A percentile compares a stretch with the other conserved stretches of the same genome.
Evolutionary conservation across 2,797 vertebrate genomes (phyloP).

Genomic region (Ctenochaetus hawaiiensis): DNA sequence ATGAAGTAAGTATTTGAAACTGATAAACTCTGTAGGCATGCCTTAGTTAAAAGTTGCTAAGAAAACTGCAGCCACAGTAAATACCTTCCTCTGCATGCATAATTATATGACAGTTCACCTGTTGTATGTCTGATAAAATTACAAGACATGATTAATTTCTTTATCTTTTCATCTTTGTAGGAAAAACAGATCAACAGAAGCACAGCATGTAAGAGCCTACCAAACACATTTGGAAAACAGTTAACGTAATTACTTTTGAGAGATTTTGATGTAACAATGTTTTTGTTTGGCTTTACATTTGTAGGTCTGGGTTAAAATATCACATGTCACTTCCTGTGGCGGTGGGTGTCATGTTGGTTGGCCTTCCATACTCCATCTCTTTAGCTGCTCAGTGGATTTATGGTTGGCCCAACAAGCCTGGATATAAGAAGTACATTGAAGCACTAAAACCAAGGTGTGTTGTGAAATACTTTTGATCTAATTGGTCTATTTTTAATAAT

Average conservation of each 20-base stretch:
- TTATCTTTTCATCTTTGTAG: slow-evolving; percentile 11
- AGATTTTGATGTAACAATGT: background rate
- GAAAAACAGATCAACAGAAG: background rate
- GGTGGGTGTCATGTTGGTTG: slow-evolving; percentile 76
- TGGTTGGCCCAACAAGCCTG: slow-evolving; percentile 84
- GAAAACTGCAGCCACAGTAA: background rate
- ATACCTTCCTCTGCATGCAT: background rate
- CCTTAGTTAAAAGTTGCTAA: background rate
- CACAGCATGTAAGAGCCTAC: slow-evolving; percentile 62
- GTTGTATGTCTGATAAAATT: background rate
- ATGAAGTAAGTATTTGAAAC: too few relatives aligned
- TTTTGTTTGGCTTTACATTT: slow-evolving; percentile 9
- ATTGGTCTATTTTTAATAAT: background rate
- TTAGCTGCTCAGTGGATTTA: slow-evolving; percentile 80
- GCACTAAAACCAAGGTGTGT: slow-evolving; percentile 84
- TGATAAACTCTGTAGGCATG: background rate
- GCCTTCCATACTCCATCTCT: slow-evolving; percentile 81
- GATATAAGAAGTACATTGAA: slow-evolving; percentile 84
- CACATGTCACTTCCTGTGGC: slow-evolving; percentile 76
- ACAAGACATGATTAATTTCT: background rate
- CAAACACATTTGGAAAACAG: background rate
- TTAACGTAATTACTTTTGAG: background rate
- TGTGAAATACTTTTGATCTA: background rate
- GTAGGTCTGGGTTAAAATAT: slow-evolving; percentile 73
- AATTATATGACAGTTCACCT: background rate